phyloP scores from a whole-genome alignment of 2,113 vertebrate species.

The Gnathonemus echidnorhynchus region DNA sequence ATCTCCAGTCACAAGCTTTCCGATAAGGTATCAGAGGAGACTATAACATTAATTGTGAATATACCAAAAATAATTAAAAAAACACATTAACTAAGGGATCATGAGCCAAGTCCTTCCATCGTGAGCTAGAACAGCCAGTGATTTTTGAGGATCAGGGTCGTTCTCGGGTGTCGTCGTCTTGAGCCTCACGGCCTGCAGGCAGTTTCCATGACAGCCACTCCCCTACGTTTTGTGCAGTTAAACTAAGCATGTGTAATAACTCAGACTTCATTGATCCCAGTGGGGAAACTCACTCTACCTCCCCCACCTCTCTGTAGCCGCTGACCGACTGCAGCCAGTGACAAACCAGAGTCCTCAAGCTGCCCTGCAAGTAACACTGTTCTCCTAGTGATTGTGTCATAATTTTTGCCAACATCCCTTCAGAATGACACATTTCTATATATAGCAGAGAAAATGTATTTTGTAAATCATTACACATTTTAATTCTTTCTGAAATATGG shows the following conservation, averaged over 20 bases:
- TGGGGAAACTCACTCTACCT: no score
- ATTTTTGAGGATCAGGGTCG: neutral
- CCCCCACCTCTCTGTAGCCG: no score
- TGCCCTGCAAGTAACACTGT: neutral
- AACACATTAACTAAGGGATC: neutral
- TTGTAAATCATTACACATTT: conserved; percentile 10
- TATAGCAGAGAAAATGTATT: neutral
- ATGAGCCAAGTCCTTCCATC: neutral
- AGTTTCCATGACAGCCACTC: neutral
- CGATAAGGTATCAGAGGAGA: no score
- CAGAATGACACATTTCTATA: neutral
- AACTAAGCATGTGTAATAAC: neutral
- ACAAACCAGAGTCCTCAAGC: neutral
- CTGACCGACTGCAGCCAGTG: neutral
- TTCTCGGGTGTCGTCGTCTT: neutral
- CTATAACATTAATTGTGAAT: neutral
- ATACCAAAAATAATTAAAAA: neutral
- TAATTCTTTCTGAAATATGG: neutral
- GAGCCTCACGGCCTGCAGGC: neutral
- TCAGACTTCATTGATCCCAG: no score
- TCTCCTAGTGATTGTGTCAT: neutral
- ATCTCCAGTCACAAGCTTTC: no score
- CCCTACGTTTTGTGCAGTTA: neutral
- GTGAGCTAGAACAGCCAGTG: neutral
- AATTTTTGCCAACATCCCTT: neutral